Evolutionary conservation across 2,113 vertebrate species (phyloP).

Genomic region (Amphiprion percula): DNA sequence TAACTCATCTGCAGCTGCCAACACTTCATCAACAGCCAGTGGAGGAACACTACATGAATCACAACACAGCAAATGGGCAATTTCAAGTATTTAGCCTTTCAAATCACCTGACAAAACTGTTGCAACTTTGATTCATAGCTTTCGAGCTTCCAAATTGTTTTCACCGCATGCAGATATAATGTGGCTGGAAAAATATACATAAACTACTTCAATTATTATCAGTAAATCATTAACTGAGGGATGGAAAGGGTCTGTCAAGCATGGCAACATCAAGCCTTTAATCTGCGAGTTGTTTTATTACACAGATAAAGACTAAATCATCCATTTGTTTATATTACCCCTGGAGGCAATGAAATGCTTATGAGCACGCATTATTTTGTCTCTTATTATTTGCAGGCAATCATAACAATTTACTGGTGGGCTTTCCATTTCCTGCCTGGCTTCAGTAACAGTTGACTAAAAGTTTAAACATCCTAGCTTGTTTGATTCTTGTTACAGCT

Average conservation of each 20-base stretch:
- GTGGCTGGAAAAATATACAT: background rate
- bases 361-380: conserved; percentile 63
- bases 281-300: conserved; percentile 66
- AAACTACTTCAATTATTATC: conserved; percentile 32
- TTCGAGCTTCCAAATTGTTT: conserved; percentile 23
- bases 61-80: conserved; percentile 22
- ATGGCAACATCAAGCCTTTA: conserved; percentile 41
- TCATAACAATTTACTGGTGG: conserved; percentile 55
- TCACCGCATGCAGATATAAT: conserved; percentile 10
- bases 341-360: conserved; percentile 66
- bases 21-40: conserved; percentile 51
- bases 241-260: conserved; percentile 27
- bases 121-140: conserved; percentile 1
- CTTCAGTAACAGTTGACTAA: conserved; percentile 42
- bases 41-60: conserved; percentile 41
- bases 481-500: conserved; percentile 34
- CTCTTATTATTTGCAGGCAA: conserved; percentile 65
- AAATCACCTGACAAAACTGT: conserved; percentile 34
- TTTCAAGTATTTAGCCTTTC: conserved; percentile 22
- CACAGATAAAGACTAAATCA: conserved; percentile 63
- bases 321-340: conserved; percentile 58
- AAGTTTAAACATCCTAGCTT: conserved; percentile 54
- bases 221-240: conserved; percentile 37
- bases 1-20: conserved; percentile 61
- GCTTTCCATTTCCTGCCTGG: conserved; percentile 66